Percentiles rank a stretch among this genome's conserved stretches.
Evolutionary conservation across 2,888 invertebrate species (phyloP).

Genomic region (Abrostola tripartita): DNA sequence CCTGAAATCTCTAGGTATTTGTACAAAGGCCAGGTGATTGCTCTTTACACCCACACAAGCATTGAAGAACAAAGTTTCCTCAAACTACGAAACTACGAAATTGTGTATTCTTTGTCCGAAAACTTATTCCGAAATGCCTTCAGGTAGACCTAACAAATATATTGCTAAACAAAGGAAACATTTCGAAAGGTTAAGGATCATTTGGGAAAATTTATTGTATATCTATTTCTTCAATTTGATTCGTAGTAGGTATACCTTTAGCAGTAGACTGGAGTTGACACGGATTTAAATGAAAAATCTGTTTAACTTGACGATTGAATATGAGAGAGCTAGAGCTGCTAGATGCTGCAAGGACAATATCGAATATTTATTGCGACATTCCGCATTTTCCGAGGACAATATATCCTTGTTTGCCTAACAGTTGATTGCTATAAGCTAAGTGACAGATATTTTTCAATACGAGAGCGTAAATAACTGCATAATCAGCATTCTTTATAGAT

Average conservation of each 20-base stretch:
- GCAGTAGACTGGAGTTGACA: too few species aligned
- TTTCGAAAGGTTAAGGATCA: constrained; percentile 8
- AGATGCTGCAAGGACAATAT: too few species aligned
- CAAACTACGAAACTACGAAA: constrained; percentile 35
- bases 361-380: too few species aligned
- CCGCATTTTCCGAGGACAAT: too few species aligned
- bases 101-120: constrained; percentile 24
- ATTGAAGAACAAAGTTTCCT: constrained; percentile 28
- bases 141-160: constrained; percentile 23
- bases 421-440: not conserved
- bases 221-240: too few species aligned
- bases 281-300: too few species aligned
- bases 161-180: constrained; percentile 36
- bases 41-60: constrained; percentile 13
- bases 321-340: too few species aligned
- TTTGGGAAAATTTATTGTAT: constrained; percentile 10
- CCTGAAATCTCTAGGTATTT: constrained; percentile 5
- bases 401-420: too few species aligned
- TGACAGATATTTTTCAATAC: not conserved
- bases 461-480: not conserved
- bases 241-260: too few species aligned
- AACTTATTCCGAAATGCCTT: constrained; percentile 37
- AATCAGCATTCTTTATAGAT: not conserved
- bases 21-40: constrained; percentile 22
- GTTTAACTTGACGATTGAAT: too few species aligned